Evolutionary conservation across 2,888 invertebrate genomes (phyloP), one percentile per base, ranked within the genome.

Genomic region (Agonopterix heracliana): DNA sequence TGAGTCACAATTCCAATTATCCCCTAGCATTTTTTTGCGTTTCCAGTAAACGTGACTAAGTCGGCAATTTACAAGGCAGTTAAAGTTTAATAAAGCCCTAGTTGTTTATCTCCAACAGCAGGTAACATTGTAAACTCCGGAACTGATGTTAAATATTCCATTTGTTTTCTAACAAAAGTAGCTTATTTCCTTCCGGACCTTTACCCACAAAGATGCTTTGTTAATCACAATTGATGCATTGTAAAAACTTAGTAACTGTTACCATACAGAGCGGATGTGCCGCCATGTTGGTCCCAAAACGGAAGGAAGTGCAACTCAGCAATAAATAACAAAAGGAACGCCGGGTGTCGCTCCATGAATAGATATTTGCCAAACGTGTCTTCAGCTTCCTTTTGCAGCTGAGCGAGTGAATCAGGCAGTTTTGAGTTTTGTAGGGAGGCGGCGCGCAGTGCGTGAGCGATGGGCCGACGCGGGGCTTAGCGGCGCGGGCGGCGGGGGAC

Each of bases 311-410:
- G 67, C 72, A 73, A 74, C 74, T 69, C 69, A 71, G 68, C 64
- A 69, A 68, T 74, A 68, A 66, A 34, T 58, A 59, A 61, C 61
- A 63, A 77, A 76, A 68, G 71, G 62, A 61, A 57, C 56, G 65
- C 67, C 71, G 71, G 73, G 70, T 74, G 69, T 64, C 50, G 58
- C 51, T 59, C 65, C 67, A 60, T 75, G 76, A 78, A 78, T 75
- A 74, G 70, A 72, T 63, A 69, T 81, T 81, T 64, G 81, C 79
- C 71, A 79, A 74, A 78, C 85, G 84, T 86, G 86, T 75, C 77
- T 74, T 67, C 57, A 55, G 61, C 64, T 67, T 57, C 63, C 68
- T 74, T 81, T 73, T 59, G 81, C 81, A 79, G 85, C 78, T 85
- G 76, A 81, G 26, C 26, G 26, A 26, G 26, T 26, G 26, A 26